Base-by-base conservation (phyloP, 1,140 invertebrate species). In the Cotesia typhae region DNA sequence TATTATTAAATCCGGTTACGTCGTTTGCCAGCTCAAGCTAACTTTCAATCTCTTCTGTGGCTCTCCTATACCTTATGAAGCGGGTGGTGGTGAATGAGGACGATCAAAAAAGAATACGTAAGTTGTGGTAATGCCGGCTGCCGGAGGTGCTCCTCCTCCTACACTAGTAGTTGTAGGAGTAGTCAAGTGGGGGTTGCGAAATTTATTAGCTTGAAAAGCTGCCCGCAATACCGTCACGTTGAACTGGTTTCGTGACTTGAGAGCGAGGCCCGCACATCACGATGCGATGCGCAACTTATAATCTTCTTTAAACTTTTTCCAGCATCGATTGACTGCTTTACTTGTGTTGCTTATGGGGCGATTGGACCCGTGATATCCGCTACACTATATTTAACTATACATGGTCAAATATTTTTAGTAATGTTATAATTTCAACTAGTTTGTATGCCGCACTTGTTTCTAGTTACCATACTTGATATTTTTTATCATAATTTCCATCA, bases 121-220 rank as follows among this genome's bases (percentile, higher is more conserved):
- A 38, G 60, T 59, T 60, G 67, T 60, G 67, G 38, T 59, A 68
- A 38, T 59, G 67, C 28, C 10, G 41, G 41, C 28, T 28, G 28
- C 28, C 41, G 41, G 41, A 47, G 41, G 5, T 47, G 10, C 6
- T 47, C 5, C 41, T 47, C 6, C 6, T 47, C 6, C 10, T 9
- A 10, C 10, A 47, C 6, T 47, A 47, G 41, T 61, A 60, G 35
- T 64, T 36, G 75, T 76, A 71, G 76, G 76, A 81, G 77, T 47
- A 28, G 28, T 14, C 66, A 52, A 47, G 65, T 41, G 14, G 70
- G 60, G 70, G 74, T 77, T 77, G 78, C 79, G 78, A 79, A 84
- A 84, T 85, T 85, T 83, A 85, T 85, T 83, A 85, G 84, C 81
- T 82, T 84, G 80, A 77, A 84, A 84, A 84, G 81, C 81, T 77